Percentiles rank a stretch among this genome's conserved stretches.
phyloP scores from a whole-genome alignment of 2,113 vertebrate genomes.

The Onychostoma macrolepis region DNA sequence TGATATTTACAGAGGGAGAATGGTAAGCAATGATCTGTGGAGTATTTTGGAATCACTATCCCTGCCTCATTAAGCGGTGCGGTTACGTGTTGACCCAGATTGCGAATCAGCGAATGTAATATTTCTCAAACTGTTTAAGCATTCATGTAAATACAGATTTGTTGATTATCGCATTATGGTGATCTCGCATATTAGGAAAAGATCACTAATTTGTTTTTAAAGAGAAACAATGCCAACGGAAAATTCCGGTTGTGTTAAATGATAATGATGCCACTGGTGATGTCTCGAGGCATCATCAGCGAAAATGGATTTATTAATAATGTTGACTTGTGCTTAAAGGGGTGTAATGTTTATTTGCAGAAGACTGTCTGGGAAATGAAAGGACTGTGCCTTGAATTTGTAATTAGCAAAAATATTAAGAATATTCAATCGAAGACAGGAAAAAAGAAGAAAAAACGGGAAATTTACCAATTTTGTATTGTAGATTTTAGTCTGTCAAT shows the following conservation, averaged over 20 bases:
- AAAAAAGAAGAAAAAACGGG: neutral
- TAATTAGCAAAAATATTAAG: neutral
- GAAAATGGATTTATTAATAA: slow-evolving; percentile 15
- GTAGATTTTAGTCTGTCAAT: neutral
- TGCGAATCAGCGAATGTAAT: neutral
- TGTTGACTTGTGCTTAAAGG: slow-evolving; percentile 14
- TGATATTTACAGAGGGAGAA: slow-evolving; percentile 26
- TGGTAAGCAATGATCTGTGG: slow-evolving; percentile 36
- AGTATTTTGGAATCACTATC: slow-evolving; percentile 22
- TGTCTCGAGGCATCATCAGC: neutral
- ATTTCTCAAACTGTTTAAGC: slow-evolving; percentile 31
- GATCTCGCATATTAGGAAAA: slow-evolving; percentile 16
- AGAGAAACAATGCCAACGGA: neutral
- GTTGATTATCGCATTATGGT: slow-evolving; percentile 11
- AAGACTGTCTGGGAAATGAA: neutral
- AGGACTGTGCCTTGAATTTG: neutral
- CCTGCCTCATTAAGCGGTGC: slow-evolving; percentile 24
- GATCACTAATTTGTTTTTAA: slow-evolving; percentile 60
- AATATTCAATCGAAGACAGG: neutral
- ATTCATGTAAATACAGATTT: slow-evolving; percentile 31
- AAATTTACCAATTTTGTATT: neutral
- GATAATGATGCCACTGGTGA: neutral
- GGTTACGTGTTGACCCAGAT: slow-evolving; percentile 8
- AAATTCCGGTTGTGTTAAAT: neutral
- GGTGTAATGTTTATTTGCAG: neutral